Conservation (phyloP, 2,797 vertebrate species). For the Chromobotia macracanthus region DNA sequence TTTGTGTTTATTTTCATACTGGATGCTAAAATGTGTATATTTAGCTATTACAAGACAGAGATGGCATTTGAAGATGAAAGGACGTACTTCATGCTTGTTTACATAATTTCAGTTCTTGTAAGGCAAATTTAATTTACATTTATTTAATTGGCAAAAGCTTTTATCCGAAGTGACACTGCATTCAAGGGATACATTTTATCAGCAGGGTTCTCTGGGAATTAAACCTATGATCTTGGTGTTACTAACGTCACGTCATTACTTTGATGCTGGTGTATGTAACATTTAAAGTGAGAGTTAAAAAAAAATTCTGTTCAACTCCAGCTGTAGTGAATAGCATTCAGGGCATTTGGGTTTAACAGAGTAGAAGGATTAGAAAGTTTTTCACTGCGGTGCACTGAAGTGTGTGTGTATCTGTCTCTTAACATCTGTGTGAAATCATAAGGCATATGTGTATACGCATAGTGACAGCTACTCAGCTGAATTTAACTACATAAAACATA, state of each 20-base stretch:
- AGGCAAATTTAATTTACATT: slow-evolving; percentile 18
- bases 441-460: neutral
- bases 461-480: neutral
- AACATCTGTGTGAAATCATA: neutral
- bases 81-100: slow-evolving; percentile 8
- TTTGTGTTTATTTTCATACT: slow-evolving; percentile 8
- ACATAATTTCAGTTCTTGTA: slow-evolving; percentile 22
- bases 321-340: too few relatives aligned
- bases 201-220: too few relatives aligned
- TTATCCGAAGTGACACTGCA: too few relatives aligned
- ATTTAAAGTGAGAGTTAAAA: too few relatives aligned
- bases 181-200: too few relatives aligned
- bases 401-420: neutral
- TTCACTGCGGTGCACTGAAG: neutral
- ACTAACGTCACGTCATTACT: too few relatives aligned
- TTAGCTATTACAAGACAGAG: slow-evolving; percentile 14
- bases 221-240: too few relatives aligned
- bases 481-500: neutral
- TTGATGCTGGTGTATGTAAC: neutral
- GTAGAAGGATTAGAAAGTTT: neutral
- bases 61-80: neutral
- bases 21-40: slow-evolving; percentile 27
- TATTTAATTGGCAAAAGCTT: neutral
- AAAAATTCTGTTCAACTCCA: too few relatives aligned
- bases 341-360: too few relatives aligned